Base-by-base conservation (phyloP, 1,140 invertebrate genomes). In the Zaprionus kolodkinae region DNA sequence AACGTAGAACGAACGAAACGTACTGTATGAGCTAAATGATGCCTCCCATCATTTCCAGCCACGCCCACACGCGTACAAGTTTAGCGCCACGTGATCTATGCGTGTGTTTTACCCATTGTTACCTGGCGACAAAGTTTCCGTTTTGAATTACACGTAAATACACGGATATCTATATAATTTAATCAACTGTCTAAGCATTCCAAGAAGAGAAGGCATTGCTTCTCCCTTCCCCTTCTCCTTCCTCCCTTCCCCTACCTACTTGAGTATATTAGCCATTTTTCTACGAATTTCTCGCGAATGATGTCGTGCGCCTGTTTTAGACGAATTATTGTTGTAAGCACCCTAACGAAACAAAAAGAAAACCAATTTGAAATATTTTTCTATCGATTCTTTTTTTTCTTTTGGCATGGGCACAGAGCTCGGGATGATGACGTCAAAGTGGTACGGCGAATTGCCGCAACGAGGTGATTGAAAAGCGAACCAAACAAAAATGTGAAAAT, bases 381-480 rank as follows among this genome's bases (percentile, higher is more conserved):
- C 68, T 69, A 1, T 21, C 21, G 21, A 36, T 40, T 64, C 59
- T 69, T 77, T 73, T 73, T 35, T 35, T 4, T 6, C 7, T 35
- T 21, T 21, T 21, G 21, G 21, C 21, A 21, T 21, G 21, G 79
- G 68, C 68, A 72, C 27, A 30, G 27, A 6, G 27, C 3, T 38
- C n/a, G 25, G 25, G 35, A 40, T 71, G 74, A 69, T 88, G 84
- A 88, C 84, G 84, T 88, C 84, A 88, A 88, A 80, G 72, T 81
- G 57, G 59, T 40, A 67, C 61, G 60, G 75, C 66, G 76, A 85
- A 86, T 76, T 82, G 71, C 69, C 64, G 65, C 83, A 76, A 35
- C 30, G 38, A 81, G 76, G 56, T 83, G 86, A 88, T 87, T 87
- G 80, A 80, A 87, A 83, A 83, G 77, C 71, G 43, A 83, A 82